These are phyloP conservation scores for Champsocephalus gunnari DNA, from an alignment of 2,797 vertebrate species.

Conservation along the genomic window DNA sequence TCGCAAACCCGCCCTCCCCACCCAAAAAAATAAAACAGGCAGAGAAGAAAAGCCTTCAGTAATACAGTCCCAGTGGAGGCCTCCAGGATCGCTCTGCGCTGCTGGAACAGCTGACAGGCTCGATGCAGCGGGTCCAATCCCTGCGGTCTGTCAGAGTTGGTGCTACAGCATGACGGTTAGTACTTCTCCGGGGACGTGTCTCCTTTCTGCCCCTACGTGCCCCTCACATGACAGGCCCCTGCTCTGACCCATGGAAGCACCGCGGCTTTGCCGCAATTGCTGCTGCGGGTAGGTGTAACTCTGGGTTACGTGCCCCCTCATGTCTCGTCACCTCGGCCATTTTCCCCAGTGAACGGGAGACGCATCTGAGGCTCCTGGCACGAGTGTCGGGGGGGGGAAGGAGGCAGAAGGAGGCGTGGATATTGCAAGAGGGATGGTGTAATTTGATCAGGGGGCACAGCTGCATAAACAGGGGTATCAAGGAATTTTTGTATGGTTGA, in stretches of 20 bases:
- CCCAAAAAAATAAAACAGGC: constrained; percentile 88
- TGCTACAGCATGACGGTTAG: constrained; percentile 90
- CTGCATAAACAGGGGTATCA: constrained; percentile 95
- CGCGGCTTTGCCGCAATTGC: constrained; percentile 72
- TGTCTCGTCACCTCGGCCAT: constrained; percentile 55
- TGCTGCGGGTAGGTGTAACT: constrained; percentile 61
- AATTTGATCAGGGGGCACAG: constrained; percentile 96
- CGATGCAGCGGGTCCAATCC: constrained; percentile 83
- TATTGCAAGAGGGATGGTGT: constrained; percentile 85
- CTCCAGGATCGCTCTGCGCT: constrained; percentile 93
- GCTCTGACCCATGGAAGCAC: constrained; percentile 76
- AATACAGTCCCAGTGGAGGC: constrained; percentile 98
- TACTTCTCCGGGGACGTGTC: constrained; percentile 88
- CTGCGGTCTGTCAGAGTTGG: constrained; percentile 94
- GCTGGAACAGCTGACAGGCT: constrained; percentile 98
- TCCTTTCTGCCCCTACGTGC: constrained; percentile 86
- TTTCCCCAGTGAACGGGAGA: constrained; percentile 47
- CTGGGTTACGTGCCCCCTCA: constrained; percentile 65
- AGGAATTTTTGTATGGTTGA: constrained; percentile 93
- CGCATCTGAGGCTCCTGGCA: constrained; percentile 62
- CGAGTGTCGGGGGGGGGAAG: constrained; percentile 69
- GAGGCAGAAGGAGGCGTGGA: constrained; percentile 84
- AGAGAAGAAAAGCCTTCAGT: constrained; percentile 98
- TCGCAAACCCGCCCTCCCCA: constrained; percentile 68
- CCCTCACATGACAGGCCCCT: constrained; percentile 83